Conservation (phyloP, 2,888 invertebrate species). For the Brachyopa scutellaris region DNA sequence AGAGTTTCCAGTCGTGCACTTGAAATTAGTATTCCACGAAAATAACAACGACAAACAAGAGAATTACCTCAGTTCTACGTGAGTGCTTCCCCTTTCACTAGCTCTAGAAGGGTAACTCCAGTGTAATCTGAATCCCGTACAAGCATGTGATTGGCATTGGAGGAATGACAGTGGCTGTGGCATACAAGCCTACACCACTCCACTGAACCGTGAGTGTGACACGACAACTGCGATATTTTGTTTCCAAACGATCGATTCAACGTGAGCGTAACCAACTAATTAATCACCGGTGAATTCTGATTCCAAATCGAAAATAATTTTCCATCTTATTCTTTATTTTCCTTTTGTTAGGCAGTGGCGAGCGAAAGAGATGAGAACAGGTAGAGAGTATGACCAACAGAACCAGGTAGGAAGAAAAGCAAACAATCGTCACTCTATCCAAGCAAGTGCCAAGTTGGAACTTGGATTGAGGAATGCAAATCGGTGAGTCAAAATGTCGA, state of each 20-base stretch:
- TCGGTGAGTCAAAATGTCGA: slow-evolving; percentile 43
- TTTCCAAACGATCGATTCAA: slow-evolving; percentile 31
- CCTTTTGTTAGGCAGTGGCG: neutral
- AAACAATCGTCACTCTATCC: slow-evolving; percentile 2
- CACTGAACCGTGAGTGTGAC: slow-evolving; percentile 46
- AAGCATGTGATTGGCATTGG: neutral
- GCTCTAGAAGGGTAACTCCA: slow-evolving; percentile 38
- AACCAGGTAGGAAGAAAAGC: slow-evolving; percentile 25
- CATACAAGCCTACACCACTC: slow-evolving; percentile 1
- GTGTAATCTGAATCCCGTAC: slow-evolving; percentile 3
- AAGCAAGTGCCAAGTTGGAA: slow-evolving; percentile 61
- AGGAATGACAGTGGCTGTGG: neutral
- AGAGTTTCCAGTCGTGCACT: slow-evolving; percentile 18
- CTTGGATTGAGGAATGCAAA: slow-evolving; percentile 55
- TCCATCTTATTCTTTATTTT: neutral
- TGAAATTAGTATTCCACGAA: slow-evolving; percentile 45
- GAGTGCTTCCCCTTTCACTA: slow-evolving; percentile 67
- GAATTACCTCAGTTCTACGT: slow-evolving; percentile 53
- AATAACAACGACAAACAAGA: slow-evolving; percentile 20
- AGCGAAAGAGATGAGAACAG: slow-evolving; percentile 27
- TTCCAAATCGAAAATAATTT: slow-evolving; percentile 1
- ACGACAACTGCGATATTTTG: neutral
- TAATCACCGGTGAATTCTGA: slow-evolving; percentile 46
- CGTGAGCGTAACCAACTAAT: slow-evolving; percentile 41
- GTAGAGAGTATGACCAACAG: slow-evolving; percentile 13